Evolutionary conservation across 2,113 vertebrate species (phyloP).

Genomic region (Hippopotamus amphibius): DNA sequence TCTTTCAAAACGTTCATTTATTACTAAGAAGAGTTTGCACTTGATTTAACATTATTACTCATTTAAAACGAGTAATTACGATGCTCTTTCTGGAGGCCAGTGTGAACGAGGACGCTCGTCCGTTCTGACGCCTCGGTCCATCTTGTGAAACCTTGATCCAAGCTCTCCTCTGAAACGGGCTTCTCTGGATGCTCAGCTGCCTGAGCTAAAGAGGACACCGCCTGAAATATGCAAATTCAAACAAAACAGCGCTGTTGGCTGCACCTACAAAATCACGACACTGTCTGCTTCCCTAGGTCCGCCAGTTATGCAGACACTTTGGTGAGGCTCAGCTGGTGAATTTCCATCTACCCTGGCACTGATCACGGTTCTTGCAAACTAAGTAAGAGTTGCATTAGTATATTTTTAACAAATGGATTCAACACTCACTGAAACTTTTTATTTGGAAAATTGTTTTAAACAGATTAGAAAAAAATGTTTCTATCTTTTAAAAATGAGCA

Average conservation of each 20-base stretch:
- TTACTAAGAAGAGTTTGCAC: neutral
- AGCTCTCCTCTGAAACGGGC: neutral
- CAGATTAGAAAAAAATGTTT: neutral
- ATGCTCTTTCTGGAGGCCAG: neutral
- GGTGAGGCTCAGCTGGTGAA: neutral
- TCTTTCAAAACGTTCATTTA: neutral
- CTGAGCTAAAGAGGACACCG: slow-evolving; percentile 28
- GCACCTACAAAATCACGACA: neutral
- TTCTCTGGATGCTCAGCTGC: neutral
- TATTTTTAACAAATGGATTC: neutral
- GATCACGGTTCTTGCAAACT: neutral
- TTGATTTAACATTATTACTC: neutral
- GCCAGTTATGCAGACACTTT: neutral
- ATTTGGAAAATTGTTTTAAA: neutral
- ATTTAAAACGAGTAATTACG: slow-evolving; percentile 1
- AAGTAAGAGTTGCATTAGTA: neutral
- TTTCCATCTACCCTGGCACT: neutral
- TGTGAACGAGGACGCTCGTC: neutral
- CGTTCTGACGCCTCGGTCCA: neutral
- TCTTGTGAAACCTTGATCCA: neutral
- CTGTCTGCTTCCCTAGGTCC: neutral
- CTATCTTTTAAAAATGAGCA: neutral
- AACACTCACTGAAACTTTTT: neutral
- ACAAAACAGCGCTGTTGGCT: neutral
- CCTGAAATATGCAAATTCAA: neutral